These are phyloP conservation scores for Mechanitis messenoides DNA, from an alignment of 2,888 invertebrate species.

Conservation along the genomic window DNA sequence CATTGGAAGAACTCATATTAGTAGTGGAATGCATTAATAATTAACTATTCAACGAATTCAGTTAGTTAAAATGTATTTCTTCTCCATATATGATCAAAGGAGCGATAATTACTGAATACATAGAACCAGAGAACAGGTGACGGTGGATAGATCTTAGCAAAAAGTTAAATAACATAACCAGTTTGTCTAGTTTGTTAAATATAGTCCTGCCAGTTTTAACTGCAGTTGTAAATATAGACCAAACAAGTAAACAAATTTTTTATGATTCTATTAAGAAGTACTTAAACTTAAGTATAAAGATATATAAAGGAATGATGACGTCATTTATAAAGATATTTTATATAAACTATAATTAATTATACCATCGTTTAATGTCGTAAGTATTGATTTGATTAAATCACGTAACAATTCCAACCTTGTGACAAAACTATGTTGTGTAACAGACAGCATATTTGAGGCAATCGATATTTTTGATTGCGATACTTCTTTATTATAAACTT, in stretches of 20 bases:
- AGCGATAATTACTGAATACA: conserved; percentile 19
- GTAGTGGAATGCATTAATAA: conserved; percentile 15
- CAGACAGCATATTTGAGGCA: conserved; percentile 33
- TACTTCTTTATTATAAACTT: conserved; percentile 18
- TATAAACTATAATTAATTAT: neutral
- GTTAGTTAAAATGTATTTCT: conserved; percentile 18
- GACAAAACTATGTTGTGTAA: conserved; percentile 38
- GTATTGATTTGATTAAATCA: conserved; percentile 39
- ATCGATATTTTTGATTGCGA: conserved; percentile 29
- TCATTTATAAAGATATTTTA: neutral
- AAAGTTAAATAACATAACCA: conserved; percentile 16
- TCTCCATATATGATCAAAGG: conserved; percentile 19
- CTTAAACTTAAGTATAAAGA: too few species aligned
- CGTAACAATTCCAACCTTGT: conserved; percentile 47
- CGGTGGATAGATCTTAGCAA: conserved; percentile 8
- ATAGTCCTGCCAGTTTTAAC: conserved; percentile 10
- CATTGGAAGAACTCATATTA: conserved; percentile 15
- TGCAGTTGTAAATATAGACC: too few species aligned
- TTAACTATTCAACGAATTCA: conserved; percentile 9
- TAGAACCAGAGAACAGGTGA: conserved; percentile 20
- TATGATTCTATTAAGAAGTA: too few species aligned
- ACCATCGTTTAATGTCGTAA: neutral
- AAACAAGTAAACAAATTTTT: too few species aligned
- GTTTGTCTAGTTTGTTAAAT: conserved; percentile 15
- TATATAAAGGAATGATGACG: too few species aligned